phyloP scores from a whole-genome alignment of 2,113 vertebrate species.

The Bos indicus region DNA sequence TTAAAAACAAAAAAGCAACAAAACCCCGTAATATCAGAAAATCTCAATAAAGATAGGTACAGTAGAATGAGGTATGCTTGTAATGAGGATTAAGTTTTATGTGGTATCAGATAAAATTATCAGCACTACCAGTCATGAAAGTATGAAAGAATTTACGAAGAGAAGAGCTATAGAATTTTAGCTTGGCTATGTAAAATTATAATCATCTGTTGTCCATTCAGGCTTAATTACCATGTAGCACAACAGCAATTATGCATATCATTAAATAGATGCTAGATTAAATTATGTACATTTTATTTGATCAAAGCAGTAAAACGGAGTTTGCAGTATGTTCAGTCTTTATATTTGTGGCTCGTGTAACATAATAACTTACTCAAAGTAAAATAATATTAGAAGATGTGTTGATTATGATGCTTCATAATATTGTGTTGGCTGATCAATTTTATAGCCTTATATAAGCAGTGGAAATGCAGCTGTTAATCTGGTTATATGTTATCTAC shows the following conservation, averaged over 20 bases:
- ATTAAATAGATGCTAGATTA: slow-evolving; percentile 50
- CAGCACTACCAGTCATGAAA: background rate
- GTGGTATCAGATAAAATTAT: background rate
- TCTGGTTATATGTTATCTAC: background rate
- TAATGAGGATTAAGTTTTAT: background rate
- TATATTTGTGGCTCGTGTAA: slow-evolving; percentile 3
- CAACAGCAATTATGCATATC: slow-evolving; percentile 47
- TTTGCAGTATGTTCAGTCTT: background rate
- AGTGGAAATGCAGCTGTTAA: background rate
- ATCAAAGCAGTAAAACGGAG: slow-evolving; percentile 27
- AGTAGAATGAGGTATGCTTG: background rate
- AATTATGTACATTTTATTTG: slow-evolving; percentile 29
- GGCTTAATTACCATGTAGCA: slow-evolving; percentile 33
- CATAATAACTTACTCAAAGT: background rate
- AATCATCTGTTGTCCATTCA: slow-evolving; percentile 40
- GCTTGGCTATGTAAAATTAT: slow-evolving; percentile 21
- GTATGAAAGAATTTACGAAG: slow-evolving; percentile 5
- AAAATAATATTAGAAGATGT: slow-evolving; percentile 24
- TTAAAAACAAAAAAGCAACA: background rate
- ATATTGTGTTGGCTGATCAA: slow-evolving; percentile 13
- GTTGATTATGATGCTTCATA: slow-evolving; percentile 49
- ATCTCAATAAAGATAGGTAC: background rate
- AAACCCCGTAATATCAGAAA: background rate
- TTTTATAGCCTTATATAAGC: slow-evolving; percentile 41
- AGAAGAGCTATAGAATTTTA: slow-evolving; percentile 43